A percentile compares a stretch with the other conserved stretches of the same genome.
Conservation (phyloP, 2,113 vertebrate genomes). For the Passer montanus region DNA sequence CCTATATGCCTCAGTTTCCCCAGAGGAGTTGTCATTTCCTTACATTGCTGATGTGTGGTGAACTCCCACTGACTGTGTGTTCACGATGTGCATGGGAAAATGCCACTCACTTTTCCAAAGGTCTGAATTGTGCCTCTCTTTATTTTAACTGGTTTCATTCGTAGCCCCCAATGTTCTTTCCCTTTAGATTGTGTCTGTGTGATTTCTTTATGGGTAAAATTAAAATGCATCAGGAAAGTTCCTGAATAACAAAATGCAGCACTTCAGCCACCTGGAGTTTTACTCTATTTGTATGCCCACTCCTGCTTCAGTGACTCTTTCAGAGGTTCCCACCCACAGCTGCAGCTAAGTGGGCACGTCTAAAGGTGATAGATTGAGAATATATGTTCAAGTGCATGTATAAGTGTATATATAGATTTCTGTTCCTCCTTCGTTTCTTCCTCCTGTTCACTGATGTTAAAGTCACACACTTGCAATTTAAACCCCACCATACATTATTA, state of each 20-base stretch:
- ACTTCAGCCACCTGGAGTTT: conserved; percentile 50
- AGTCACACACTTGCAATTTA: neutral
- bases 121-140: conserved; percentile 20
- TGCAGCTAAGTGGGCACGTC: neutral
- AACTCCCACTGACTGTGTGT: neutral
- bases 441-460: neutral
- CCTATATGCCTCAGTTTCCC: neutral
- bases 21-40: neutral
- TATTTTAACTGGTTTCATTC: neutral
- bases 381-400: neutral
- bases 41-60: neutral
- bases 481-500: neutral
- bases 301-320: conserved; percentile 29
- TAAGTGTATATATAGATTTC: neutral
- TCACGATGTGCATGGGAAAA: neutral
- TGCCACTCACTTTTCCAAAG: conserved; percentile 29
- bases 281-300: conserved; percentile 52
- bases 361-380: neutral
- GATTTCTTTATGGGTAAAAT: conserved; percentile 29
- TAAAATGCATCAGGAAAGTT: conserved; percentile 28
- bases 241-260: conserved; percentile 42
- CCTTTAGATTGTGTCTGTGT: neutral
- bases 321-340: conserved; percentile 56
- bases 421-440: conserved; percentile 3
- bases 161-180: conserved; percentile 4